Conservation (phyloP, 2,113 vertebrate genomes). For the Nesoenas mayeri region DNA sequence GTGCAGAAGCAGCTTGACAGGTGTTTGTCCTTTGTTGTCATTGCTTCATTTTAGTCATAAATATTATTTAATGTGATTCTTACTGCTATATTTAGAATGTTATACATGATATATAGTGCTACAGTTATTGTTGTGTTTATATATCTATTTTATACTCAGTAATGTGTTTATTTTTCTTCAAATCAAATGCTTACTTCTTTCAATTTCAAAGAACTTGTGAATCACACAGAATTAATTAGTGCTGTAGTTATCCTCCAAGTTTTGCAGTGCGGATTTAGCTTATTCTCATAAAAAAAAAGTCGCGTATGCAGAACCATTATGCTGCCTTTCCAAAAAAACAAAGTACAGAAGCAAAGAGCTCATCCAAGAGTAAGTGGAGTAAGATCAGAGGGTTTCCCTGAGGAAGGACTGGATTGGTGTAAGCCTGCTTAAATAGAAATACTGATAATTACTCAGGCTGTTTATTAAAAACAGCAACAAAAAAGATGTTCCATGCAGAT, state of each 20-base stretch:
- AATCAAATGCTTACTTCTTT: neutral
- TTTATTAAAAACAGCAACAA: neutral
- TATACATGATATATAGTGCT: neutral
- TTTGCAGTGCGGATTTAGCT: neutral
- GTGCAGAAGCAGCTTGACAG: neutral
- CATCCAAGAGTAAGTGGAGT: neutral
- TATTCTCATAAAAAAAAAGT: neutral
- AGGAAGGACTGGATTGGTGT: neutral
- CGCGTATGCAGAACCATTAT: neutral
- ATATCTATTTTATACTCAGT: neutral
- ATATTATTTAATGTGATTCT: fast-evolving
- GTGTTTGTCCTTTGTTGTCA: neutral
- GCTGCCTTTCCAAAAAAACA: neutral
- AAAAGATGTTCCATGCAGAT: neutral
- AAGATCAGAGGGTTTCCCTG: neutral
- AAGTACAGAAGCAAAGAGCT: neutral
- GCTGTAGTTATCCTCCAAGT: neutral
- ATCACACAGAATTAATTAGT: neutral
- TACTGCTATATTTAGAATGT: fast-evolving
- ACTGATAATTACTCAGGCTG: neutral
- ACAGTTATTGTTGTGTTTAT: neutral
- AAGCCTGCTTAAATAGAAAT: neutral
- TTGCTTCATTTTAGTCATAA: neutral
- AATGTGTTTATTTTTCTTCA: neutral
- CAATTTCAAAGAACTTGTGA: fast-evolving